A percentile compares a stretch with the other conserved stretches of the same genome.
These are phyloP conservation scores for Periophthalmus magnuspinnatus DNA, from an alignment of 2,797 vertebrate species.

Conservation along the genomic window DNA sequence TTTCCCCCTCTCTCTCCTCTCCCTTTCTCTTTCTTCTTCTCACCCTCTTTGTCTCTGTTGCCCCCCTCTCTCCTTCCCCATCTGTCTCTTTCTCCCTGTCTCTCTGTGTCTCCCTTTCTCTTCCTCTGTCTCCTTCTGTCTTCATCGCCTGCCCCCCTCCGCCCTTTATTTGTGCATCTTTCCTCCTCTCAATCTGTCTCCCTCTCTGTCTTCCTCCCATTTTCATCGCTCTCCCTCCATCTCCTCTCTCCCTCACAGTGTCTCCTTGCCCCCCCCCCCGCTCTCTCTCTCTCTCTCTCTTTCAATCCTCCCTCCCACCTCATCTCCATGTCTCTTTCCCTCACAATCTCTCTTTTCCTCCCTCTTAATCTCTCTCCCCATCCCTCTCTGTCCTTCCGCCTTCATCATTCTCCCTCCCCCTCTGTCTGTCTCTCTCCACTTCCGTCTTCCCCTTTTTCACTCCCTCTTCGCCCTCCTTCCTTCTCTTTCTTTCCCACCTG, in stretches of 20 bases:
- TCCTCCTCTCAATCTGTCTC: background rate
- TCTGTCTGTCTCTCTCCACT: background rate
- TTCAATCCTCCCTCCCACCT: no score
- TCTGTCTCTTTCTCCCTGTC: no score
- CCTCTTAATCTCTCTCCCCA: background rate
- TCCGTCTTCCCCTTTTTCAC: background rate
- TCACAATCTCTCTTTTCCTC: background rate
- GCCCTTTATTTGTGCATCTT: background rate
- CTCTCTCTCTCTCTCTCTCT: background rate
- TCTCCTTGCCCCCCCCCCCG: background rate
- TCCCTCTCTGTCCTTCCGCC: background rate
- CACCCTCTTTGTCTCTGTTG: no score
- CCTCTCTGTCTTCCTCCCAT: background rate
- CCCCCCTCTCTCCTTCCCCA: background rate
- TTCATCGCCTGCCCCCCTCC: background rate
- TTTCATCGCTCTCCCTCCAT: constrained; percentile 9
- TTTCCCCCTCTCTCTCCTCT: no score
- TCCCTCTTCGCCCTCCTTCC: background rate
- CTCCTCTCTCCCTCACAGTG: background rate
- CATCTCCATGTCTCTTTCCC: background rate
- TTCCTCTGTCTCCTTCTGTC: background rate
- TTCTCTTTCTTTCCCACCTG: constrained; percentile 22
- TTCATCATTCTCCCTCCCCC: constrained; percentile 5
- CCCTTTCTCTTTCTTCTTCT: no score
- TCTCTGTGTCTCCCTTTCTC: background rate